A percentile compares a stretch with the other conserved stretches of the same genome.
Conservation (phyloP, 2,888 invertebrate genomes). For the Allolobophora icterica region DNA sequence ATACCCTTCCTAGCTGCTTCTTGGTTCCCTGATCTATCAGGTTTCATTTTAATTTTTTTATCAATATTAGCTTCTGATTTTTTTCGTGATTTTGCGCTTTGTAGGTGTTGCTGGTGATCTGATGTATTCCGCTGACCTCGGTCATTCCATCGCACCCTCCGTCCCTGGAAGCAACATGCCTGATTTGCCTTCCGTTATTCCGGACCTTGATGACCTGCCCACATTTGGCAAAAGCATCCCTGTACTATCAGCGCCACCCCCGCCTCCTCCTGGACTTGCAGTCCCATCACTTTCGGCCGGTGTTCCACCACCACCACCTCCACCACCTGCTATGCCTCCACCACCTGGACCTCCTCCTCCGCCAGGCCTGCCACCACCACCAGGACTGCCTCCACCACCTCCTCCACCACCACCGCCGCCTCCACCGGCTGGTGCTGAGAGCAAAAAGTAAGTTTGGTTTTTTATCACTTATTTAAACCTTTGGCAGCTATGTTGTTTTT, state of each 20-base stretch:
- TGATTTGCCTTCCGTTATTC: slow-evolving; percentile 62
- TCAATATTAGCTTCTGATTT: too few species aligned
- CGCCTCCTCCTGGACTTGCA: neutral
- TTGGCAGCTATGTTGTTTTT: too few species aligned
- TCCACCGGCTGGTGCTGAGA: neutral
- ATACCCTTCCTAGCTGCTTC: neutral
- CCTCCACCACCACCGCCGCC: slow-evolving; percentile 39
- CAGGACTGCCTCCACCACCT: slow-evolving; percentile 43
- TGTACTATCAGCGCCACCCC: neutral
- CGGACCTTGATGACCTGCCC: slow-evolving; percentile 34
- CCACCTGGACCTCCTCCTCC: slow-evolving; percentile 49
- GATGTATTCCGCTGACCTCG: slow-evolving; percentile 76
- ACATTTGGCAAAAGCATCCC: neutral
- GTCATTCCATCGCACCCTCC: slow-evolving; percentile 84
- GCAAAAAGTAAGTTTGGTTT: neutral
- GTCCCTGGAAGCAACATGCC: slow-evolving; percentile 65
- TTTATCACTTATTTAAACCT: too few species aligned
- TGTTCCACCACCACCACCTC: slow-evolving; percentile 47
- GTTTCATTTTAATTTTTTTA: neutral
- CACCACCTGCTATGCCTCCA: slow-evolving; percentile 49
- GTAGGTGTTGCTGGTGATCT: slow-evolving; percentile 80
- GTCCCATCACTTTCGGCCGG: slow-evolving; percentile 32
- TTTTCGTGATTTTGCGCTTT: too few species aligned
- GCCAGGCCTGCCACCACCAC: slow-evolving; percentile 32
- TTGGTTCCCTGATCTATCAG: neutral